Conservation (phyloP, 2,113 vertebrate genomes). For the Leucosticte australis region DNA sequence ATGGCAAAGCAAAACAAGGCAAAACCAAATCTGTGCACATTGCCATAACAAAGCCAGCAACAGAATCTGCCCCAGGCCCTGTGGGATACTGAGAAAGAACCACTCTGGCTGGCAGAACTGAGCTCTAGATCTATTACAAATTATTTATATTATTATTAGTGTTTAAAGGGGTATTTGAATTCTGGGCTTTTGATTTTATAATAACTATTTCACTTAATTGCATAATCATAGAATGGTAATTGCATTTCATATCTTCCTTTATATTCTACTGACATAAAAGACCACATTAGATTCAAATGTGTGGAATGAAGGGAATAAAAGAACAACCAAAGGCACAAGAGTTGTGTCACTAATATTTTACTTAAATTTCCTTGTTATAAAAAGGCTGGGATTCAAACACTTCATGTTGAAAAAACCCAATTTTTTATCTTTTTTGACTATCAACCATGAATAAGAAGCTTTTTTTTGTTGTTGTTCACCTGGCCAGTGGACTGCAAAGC, state of each 20-base stretch:
- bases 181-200: background rate
- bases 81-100: background rate
- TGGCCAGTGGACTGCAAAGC: background rate
- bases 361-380: background rate
- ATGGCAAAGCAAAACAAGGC: background rate
- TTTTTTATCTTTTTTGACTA: background rate
- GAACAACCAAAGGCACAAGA: background rate
- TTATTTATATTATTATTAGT: background rate
- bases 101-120: background rate
- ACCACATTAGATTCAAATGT: background rate
- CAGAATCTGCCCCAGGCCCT: background rate
- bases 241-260: background rate
- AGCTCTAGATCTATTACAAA: background rate
- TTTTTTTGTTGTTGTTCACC: background rate
- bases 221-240: background rate
- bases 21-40: background rate
- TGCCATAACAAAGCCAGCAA: background rate
- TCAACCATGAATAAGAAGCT: background rate
- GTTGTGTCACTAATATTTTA: background rate
- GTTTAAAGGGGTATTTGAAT: background rate
- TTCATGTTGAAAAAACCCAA: background rate
- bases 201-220: conserved; percentile 20
- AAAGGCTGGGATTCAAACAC: background rate
- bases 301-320: background rate
- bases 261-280: background rate